These are phyloP conservation scores for Chalcosyrphus nemorum DNA, from an alignment of 2,888 invertebrate species.

Conservation along the genomic window DNA sequence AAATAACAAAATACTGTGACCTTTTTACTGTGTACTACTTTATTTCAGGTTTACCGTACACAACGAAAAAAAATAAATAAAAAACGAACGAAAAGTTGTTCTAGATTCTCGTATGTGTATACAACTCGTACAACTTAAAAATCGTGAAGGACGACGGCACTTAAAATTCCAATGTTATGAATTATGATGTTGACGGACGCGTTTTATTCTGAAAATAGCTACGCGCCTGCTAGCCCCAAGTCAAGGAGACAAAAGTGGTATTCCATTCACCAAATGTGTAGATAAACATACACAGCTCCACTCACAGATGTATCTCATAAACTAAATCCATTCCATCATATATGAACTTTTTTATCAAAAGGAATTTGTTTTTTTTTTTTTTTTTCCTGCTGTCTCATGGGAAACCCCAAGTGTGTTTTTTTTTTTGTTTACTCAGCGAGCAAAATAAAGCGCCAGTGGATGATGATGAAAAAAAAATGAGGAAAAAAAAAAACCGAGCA, in stretches of 20 bases:
- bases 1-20: constrained; percentile 29
- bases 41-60: constrained; percentile 35
- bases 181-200: constrained; percentile 30
- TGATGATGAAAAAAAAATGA: neutral
- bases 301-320: neutral
- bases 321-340: neutral
- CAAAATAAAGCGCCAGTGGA: neutral
- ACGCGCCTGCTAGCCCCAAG: neutral
- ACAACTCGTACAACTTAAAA: neutral
- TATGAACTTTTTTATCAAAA: neutral
- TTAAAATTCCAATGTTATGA: constrained; percentile 52
- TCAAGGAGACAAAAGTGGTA: constrained; percentile 2
- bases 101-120: constrained; percentile 19
- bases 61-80: neutral
- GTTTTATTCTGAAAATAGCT: constrained; percentile 2
- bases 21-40: constrained; percentile 21
- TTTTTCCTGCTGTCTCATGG: constrained; percentile 17
- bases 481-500: neutral
- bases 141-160: constrained; percentile 56
- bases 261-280: neutral
- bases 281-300: neutral
- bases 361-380: too few species aligned
- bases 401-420: constrained; percentile 28
- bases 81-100: constrained; percentile 36
- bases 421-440: constrained; percentile 1